Base-by-base conservation (phyloP, 2,888 invertebrate species). In the Sarcophaga caerulescens region DNA sequence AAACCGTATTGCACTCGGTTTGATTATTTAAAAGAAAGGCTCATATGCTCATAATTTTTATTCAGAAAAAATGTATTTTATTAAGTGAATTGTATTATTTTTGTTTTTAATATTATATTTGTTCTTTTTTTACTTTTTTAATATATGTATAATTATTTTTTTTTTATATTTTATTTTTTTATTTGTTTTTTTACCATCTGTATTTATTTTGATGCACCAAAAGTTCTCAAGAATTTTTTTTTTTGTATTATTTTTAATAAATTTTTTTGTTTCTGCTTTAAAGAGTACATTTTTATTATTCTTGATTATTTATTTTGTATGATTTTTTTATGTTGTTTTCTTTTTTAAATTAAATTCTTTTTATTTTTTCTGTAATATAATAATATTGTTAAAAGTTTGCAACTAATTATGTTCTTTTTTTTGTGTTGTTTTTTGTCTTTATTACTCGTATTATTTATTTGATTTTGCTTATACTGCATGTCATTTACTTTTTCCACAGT, bases 51-150 rank as follows among this genome's bases (percentile, higher is more conserved):
- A 35, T 35, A 10, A 35, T 35, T 35, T 84, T 89, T 91, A 92
- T 92, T 91, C 91, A 92, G 92, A 92, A 92, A 92, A 92, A 92
- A 89, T 71, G 88, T 91, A 90, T 89, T 90, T 52, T 89, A 89
- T 89, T 89, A 88, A 90, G 89, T 90, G 89, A 89, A 90, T 89
- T 88, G 87, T 87, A 85, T 88, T 85, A 79, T 86, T 87, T 85
- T 59, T 86, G 83, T 85, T 81, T 57, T 88, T 81, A 35, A 35
- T 87, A 85, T 88, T 85, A 79, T 86, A 85, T 85, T 85, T 82
- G 60, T 78, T 81, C 79, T 73, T 79, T 77, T 76, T 73, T 71
- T 75, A 74, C 65, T 89, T 87, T 87, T 88, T 84, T 88, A 81
- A 85, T 74, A 57, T 87, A 52, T 52, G 17, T 52, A 52, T 52